Conservation (phyloP, 2,888 invertebrate species). For the Itoplectis maculator region DNA sequence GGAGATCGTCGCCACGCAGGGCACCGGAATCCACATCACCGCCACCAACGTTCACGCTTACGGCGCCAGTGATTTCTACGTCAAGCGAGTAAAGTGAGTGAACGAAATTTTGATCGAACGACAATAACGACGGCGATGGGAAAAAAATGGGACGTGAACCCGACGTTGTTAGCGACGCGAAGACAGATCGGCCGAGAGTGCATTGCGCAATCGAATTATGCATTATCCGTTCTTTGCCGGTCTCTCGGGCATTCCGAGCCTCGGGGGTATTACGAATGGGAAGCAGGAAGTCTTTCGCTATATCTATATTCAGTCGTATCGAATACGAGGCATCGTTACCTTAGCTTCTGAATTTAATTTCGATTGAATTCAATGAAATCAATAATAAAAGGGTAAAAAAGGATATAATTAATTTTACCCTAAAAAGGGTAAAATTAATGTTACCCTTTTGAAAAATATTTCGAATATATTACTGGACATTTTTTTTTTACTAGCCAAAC, state of each 20-base stretch:
- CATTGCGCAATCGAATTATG: conserved; percentile 39
- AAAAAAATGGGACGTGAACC: background rate
- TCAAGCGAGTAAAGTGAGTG: conserved; percentile 86
- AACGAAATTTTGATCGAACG: background rate
- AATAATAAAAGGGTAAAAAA: background rate
- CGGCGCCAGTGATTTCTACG: conserved; percentile 88
- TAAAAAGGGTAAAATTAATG: background rate
- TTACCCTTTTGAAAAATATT: too few relatives aligned
- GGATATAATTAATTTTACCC: too few relatives aligned
- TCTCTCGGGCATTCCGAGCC: conserved; percentile 3
- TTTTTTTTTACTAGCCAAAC: too few relatives aligned
- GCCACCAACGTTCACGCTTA: conserved; percentile 87
- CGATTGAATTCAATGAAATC: background rate
- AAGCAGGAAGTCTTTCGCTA: conserved; percentile 20
- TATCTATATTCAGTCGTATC: background rate
- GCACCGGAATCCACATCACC: conserved; percentile 87
- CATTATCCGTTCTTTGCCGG: conserved; percentile 18
- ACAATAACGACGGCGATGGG: background rate
- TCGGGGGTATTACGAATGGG: conserved; percentile 13
- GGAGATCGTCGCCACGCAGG: conserved; percentile 86
- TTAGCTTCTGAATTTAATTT: background rate
- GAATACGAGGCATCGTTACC: background rate
- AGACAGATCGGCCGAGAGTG: conserved; percentile 2
- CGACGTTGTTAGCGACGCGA: background rate
- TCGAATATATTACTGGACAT: too few relatives aligned